Conservation (phyloP, 2,888 invertebrate genomes). For the Idaea straminata region DNA sequence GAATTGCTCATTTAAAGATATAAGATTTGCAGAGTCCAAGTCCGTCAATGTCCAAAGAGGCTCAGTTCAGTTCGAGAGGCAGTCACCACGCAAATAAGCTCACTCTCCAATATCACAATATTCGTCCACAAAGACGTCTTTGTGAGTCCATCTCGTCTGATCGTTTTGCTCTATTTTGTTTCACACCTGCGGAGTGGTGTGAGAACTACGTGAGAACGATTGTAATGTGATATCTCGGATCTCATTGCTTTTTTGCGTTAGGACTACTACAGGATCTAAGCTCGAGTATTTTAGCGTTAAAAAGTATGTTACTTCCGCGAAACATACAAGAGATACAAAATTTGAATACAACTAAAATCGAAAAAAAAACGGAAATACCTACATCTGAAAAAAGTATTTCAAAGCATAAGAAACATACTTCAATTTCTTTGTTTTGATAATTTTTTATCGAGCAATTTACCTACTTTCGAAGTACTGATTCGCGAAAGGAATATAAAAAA, state of each 20-base stretch:
- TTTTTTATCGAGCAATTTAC: no score
- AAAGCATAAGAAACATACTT: no score
- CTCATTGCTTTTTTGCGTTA: constrained; percentile 4
- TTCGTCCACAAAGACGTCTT: constrained; percentile 21
- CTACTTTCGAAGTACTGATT: no score
- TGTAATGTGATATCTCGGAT: constrained; percentile 59
- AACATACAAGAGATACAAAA: no score
- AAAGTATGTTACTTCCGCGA: no score
- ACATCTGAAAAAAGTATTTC: no score
- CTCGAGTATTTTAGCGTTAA: not conserved
- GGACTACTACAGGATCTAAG: not conserved
- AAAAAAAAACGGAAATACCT: no score
- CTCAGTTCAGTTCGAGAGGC: not conserved
- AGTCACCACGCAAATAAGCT: not conserved
- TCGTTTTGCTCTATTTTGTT: constrained; percentile 62
- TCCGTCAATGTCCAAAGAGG: not conserved
- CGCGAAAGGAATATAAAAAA: no score
- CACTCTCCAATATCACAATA: constrained; percentile 26
- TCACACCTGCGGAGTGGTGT: constrained; percentile 56
- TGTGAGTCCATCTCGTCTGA: constrained; percentile 25
- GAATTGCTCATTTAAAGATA: no score
- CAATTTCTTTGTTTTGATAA: no score
- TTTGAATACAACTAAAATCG: no score
- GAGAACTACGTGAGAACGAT: constrained; percentile 44
- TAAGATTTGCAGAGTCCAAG: no score